Evolutionary conservation across 2,888 invertebrate species (phyloP), one percentile per base, ranked within the genome.

Genomic region (Smittia aterrima): DNA sequence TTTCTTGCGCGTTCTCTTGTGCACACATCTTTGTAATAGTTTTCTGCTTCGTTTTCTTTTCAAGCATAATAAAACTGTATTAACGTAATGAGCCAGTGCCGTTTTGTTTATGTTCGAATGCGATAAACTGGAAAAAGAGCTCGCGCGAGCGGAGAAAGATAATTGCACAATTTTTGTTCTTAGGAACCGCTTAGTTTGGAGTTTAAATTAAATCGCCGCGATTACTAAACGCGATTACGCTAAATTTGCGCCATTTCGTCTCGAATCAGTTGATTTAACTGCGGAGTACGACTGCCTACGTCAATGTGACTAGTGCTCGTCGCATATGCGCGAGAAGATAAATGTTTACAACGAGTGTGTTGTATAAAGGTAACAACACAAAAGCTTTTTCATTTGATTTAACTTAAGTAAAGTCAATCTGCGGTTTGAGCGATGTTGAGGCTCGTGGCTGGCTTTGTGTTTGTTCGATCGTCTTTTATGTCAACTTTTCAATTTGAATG

Each of bases 51-150:
- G 32, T 24, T 32, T 66, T 66, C 32, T 66, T 32, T 27, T 22
- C 38, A 16, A 32, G 58, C 62, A 72, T 72, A 72, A 72, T 62
- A 40, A 72, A 72, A 72, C 22, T 72, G 72, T 72, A 72, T 72
- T 72, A 62, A 54, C 70, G 54, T 53, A 54, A 70, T 41, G 40
- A 16, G 40, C 53, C 68, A 53, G 70, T 70, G 70, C 70, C 70
- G 70, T 70, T 70, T 72, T 72, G 62, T 72, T 72, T 72, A 72
- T 67, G 38, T 67, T 32, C 27, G 24, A 38, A 67, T 40, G 25
- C 67, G 67, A 67, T 40, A 40, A 38, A 38, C 7, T 70, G 53
- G 54, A 54, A 22, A 58, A 22, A 58, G 58, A 18, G 22, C 7
- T 9, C 7, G 20, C 7, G 22, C 22, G 58, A 18, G 58, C 22